phyloP scores from a whole-genome alignment of 2,113 vertebrate genomes.

The Petrocephalus microphthalmus region DNA sequence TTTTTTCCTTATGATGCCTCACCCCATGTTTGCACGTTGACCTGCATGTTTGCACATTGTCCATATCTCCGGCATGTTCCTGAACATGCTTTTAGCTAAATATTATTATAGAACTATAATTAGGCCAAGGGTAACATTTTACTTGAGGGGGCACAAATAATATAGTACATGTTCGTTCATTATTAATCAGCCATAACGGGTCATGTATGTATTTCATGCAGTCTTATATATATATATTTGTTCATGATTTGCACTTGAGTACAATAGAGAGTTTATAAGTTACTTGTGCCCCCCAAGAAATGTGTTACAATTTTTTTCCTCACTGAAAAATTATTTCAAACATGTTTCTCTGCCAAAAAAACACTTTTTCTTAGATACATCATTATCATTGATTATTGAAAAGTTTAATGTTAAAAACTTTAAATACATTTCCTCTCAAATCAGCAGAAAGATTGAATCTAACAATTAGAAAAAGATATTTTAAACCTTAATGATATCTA shows the following conservation, averaged over 20 bases:
- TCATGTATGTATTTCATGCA: neutral
- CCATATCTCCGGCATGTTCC: neutral
- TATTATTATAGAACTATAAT: neutral
- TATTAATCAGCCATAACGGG: neutral
- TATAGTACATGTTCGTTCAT: neutral
- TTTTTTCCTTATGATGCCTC: neutral
- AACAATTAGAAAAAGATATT: neutral
- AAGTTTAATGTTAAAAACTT: neutral
- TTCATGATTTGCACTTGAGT: neutral
- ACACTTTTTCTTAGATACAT: neutral
- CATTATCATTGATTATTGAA: neutral
- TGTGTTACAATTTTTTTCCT: neutral
- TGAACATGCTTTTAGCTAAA: neutral
- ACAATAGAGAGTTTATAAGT: neutral
- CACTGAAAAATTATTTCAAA: neutral
- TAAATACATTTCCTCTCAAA: neutral
- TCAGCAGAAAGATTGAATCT: neutral
- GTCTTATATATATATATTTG: neutral
- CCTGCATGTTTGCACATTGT: neutral
- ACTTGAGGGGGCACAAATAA: neutral
- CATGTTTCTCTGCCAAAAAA: neutral
- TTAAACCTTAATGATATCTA: neutral
- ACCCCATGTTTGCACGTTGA: neutral
- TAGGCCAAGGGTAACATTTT: neutral
- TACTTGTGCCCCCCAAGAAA: neutral